These are phyloP conservation scores for Arnoldichthys spilopterus DNA, from an alignment of 2,797 vertebrate genomes.

Conservation along the genomic window DNA sequence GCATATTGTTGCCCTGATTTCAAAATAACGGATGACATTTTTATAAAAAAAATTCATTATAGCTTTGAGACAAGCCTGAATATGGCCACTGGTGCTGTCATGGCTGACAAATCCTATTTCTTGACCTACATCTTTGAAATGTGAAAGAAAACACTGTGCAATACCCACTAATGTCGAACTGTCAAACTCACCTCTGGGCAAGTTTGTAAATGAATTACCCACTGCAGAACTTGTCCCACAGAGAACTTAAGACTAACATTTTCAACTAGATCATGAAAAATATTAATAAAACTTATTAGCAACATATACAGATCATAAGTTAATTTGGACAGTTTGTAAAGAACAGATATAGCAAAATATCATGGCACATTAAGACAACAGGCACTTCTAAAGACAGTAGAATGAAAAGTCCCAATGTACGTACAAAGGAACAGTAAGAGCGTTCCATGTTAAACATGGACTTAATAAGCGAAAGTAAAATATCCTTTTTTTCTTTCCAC, in stretches of 20 bases:
- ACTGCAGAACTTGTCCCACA: background rate
- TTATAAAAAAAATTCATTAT: background rate
- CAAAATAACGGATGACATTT: slow-evolving; percentile 4
- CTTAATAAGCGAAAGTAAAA: slow-evolving; percentile 14
- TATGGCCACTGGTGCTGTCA: background rate
- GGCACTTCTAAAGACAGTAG: slow-evolving; percentile 24
- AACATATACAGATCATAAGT: background rate
- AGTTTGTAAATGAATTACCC: background rate
- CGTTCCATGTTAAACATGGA: slow-evolving; percentile 18
- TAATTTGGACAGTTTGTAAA: slow-evolving; percentile 7
- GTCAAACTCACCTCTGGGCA: background rate
- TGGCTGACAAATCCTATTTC: background rate
- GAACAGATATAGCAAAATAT: slow-evolving; percentile 9
- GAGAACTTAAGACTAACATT: slow-evolving; percentile 15
- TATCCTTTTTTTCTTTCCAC: background rate
- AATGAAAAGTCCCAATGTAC: background rate
- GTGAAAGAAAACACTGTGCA: background rate
- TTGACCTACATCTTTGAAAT: background rate
- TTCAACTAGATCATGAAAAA: background rate
- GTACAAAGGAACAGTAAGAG: slow-evolving; percentile 12
- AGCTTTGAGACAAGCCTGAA: background rate
- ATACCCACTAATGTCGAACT: too few species aligned
- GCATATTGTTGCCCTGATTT: slow-evolving; percentile 28
- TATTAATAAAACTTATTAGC: background rate
- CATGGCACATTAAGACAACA: slow-evolving; percentile 42